Percentiles rank a stretch among this genome's conserved stretches.
Evolutionary conservation across 2,797 vertebrate genomes (phyloP).

Genomic region (Chiloscyllium punctatum): DNA sequence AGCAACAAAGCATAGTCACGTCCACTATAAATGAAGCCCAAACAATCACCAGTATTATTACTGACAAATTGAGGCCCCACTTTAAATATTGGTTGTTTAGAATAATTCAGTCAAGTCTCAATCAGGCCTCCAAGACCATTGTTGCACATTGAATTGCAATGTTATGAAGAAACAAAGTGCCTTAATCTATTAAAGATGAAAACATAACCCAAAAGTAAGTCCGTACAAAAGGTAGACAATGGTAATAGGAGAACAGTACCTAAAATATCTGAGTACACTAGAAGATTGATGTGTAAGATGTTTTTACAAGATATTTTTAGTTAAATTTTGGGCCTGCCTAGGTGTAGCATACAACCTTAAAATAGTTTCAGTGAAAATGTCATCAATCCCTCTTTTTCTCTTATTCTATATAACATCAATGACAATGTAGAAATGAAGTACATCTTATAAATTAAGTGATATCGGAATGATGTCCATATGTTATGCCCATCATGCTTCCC

Average conservation of each 20-base stretch:
- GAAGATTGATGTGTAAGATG: not conserved
- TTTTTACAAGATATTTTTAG: not conserved
- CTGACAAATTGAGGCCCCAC: no score
- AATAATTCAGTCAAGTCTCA: not conserved
- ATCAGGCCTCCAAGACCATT: not conserved
- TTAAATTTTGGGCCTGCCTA: not conserved
- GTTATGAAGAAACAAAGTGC: not conserved
- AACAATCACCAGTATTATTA: not conserved
- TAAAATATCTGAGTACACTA: not conserved
- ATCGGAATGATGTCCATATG: not conserved
- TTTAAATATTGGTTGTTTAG: not conserved
- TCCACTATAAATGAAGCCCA: not conserved
- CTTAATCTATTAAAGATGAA: not conserved
- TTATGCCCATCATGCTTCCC: not conserved
- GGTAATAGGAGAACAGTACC: not conserved
- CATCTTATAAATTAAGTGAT: not conserved
- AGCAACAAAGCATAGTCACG: not conserved
- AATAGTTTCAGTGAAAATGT: not conserved
- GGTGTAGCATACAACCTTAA: not conserved
- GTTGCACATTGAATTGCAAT: not conserved
- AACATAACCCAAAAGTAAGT: not conserved
- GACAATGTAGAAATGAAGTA: not conserved
- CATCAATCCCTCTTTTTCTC: not conserved
- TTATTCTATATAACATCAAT: not conserved
- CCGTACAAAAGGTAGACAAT: not conserved